Conservation (phyloP, 2,113 vertebrate genomes). For the Mystacornis crossleyi region DNA sequence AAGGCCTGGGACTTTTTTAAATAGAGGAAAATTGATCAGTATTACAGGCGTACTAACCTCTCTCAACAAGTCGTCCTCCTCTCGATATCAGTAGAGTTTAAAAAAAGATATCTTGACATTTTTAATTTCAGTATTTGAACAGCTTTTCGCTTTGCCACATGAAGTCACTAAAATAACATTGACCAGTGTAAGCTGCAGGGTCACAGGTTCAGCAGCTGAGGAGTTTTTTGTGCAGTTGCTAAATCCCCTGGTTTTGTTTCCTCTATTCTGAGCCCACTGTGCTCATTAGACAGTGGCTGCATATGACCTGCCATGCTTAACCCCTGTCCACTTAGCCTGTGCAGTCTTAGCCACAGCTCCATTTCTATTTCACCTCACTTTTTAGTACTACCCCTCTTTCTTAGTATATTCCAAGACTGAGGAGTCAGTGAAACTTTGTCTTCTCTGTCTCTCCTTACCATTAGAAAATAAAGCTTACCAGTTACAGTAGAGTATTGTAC, state of each 20-base stretch:
- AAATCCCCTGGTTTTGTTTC: neutral
- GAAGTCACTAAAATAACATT: neutral
- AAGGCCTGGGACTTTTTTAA: neutral
- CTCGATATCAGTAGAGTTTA: neutral
- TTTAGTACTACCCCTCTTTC: neutral
- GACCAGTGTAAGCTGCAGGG: neutral
- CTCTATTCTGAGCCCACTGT: neutral
- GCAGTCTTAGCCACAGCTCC: neutral
- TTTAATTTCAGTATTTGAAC: neutral
- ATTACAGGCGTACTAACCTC: neutral
- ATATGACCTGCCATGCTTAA: neutral
- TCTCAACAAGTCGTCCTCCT: neutral
- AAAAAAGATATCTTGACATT: neutral
- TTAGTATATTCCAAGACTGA: neutral
- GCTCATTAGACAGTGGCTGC: neutral
- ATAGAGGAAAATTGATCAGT: neutral
- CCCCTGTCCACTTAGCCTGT: accelerated
- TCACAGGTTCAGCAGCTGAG: neutral
- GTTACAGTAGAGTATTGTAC: neutral
- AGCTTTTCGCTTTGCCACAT: neutral
- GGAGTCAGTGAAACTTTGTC: neutral
- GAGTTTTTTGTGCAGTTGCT: neutral
- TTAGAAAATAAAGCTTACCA: neutral
- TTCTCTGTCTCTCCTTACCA: neutral
- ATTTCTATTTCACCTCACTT: neutral